Base-by-base conservation (phyloP, 2,888 invertebrate species). In the Pasiphila rectangulata region DNA sequence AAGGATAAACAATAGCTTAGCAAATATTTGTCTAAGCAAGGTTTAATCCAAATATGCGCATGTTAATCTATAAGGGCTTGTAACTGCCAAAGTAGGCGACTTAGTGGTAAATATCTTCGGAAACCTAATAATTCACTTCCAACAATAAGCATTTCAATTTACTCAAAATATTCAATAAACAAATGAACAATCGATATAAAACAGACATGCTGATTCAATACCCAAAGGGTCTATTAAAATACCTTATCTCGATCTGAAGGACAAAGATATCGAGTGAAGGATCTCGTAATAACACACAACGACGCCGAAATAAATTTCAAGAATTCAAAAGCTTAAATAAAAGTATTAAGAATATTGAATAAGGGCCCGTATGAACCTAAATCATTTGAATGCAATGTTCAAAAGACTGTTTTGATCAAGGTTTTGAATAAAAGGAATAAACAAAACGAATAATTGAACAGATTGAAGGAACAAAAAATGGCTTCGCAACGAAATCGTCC, bases 271-370 rank as follows among this genome's bases (percentile, higher is more conserved):
- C 61, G 59, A 47, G 57, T 60, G 51, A 63, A 59, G 63, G 59
- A 69, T 68, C 66, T 62, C 51, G 39, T 79, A 80, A 79, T 80
- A 75, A 79, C 69, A 71, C 68, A 67, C 64, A 59, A 61, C 54
- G 55, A 41, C 49, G 64, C 67, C 66, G 45, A 74, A 75, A 75
- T 69, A 63, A 69, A 68, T 73, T 72, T 67, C 46, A 59, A 47
- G 61, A 56, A 67, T 71, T 70, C 62, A 66, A 66, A 63, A 52
- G 53, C 57, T 59, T 69, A 57, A 58, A 44, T 43, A 44, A 46
- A 38, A 25, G 20, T 42, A 47, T 59, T 41, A 38, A 55, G 52
- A 58, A 51, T 42, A 34, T 43, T 53, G 40, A 51, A 50, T 47
- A 47, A 45, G 29, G 12, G 29, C 13, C 9, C 9, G n/a, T 35